A percentile compares a stretch with the other conserved stretches of the same genome.
phyloP scores from a whole-genome alignment of 1,140 invertebrate genomes.

The Pomacea maculata region DNA sequence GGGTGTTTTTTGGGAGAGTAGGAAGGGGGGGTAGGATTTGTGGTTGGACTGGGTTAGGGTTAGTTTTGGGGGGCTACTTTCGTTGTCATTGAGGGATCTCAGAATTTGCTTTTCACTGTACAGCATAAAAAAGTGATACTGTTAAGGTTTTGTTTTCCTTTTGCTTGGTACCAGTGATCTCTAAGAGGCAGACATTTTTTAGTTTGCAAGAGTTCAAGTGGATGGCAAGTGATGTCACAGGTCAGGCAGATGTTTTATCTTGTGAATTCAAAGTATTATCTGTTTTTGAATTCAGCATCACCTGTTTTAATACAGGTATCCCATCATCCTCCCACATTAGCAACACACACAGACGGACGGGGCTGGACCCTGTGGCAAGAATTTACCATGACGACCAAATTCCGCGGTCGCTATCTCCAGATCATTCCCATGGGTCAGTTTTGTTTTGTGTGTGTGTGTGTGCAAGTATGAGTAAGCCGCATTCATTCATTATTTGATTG shows the following conservation, averaged over 20 bases:
- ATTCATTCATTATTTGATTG: not conserved
- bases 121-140: no score
- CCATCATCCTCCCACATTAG: constrained; percentile 97
- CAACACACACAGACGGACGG: constrained; percentile 86
- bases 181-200: no score
- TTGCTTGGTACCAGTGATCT: no score
- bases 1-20: not conserved
- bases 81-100: no score
- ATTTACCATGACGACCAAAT: constrained; percentile 98
- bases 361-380: constrained; percentile 97
- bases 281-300: constrained; percentile 85
- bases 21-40: not conserved
- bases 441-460: not conserved
- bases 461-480: not conserved
- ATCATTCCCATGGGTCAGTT: constrained; percentile 84
- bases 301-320: constrained; percentile 95
- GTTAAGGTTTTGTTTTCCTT: no score
- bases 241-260: not conserved
- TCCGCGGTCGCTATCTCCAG: constrained; percentile 94
- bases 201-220: no score
- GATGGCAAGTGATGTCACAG: no score
- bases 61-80: no score
- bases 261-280: not conserved
- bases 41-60: no score
- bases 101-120: no score